Conservation (phyloP, 2,113 vertebrate species). For the Poecile atricapillus region DNA sequence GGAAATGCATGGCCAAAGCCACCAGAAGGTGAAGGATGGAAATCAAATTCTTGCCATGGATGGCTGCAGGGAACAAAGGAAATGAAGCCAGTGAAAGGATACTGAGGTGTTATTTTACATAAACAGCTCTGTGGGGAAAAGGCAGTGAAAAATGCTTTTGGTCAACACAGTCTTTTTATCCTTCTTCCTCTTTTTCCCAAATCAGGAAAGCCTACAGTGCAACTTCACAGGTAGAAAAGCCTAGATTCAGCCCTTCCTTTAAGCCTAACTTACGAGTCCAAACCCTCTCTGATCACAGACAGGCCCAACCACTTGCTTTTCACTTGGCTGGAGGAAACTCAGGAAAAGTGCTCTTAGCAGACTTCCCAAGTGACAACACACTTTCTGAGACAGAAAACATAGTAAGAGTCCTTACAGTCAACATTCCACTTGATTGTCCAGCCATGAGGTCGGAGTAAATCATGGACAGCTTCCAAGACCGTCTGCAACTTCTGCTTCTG, state of each 20-base stretch:
- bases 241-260: neutral
- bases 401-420: conserved; percentile 80
- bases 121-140: neutral
- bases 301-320: neutral
- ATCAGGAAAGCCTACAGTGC: neutral
- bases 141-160: neutral
- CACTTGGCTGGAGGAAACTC: neutral
- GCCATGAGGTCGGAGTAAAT: conserved; percentile 85
- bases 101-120: neutral
- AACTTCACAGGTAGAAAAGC: neutral
- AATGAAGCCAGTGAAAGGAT: neutral
- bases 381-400: neutral
- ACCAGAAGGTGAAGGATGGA: conserved; percentile 90
- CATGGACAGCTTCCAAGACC: conserved; percentile 87
- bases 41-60: conserved; percentile 93
- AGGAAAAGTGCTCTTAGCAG: neutral
- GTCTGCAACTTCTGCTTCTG: conserved; percentile 97
- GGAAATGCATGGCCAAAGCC: conserved; percentile 89
- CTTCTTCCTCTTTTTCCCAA: neutral
- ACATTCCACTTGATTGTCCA: conserved; percentile 90
- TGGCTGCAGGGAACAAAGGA: conserved; percentile 69
- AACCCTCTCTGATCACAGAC: neutral
- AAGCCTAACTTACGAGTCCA: neutral
- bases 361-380: neutral
- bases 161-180: neutral